phyloP scores from a whole-genome alignment of 2,888 invertebrate species.

The Synanthedon andrenaeformis region DNA sequence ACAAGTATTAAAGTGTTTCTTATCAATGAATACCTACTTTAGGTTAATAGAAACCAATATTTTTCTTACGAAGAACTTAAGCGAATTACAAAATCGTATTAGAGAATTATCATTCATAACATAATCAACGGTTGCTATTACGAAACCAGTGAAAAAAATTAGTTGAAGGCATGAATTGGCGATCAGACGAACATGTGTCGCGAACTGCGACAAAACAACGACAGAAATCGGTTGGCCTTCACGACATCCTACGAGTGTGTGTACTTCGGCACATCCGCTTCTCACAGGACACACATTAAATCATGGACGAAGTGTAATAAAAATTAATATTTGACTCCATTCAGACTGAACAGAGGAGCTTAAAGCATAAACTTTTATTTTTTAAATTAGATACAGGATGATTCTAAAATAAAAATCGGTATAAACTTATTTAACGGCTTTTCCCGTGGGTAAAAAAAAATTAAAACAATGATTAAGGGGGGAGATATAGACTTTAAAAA shows the following conservation, averaged over 20 bases:
- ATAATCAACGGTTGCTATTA: neutral
- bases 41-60: too few species aligned
- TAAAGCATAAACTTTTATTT: constrained; percentile 12
- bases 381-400: too few species aligned
- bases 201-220: constrained; percentile 39
- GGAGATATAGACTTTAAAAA: too few species aligned
- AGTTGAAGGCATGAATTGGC: neutral
- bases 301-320: constrained; percentile 15
- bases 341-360: neutral
- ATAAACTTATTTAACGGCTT: too few species aligned
- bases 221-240: constrained; percentile 57
- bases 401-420: too few species aligned
- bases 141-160: neutral
- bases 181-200: constrained; percentile 8
- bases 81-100: neutral
- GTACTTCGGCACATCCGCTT: constrained; percentile 43
- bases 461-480: too few species aligned
- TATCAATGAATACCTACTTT: too few species aligned
- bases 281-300: constrained; percentile 34
- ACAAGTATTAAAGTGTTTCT: too few species aligned
- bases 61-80: too few species aligned
- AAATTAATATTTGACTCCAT: constrained; percentile 7
- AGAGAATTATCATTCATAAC: neutral
- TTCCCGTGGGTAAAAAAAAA: too few species aligned
- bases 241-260: constrained; percentile 31